Conservation (phyloP, 2,888 invertebrate species). For the Drosophila nr. perissopoda region DNA sequence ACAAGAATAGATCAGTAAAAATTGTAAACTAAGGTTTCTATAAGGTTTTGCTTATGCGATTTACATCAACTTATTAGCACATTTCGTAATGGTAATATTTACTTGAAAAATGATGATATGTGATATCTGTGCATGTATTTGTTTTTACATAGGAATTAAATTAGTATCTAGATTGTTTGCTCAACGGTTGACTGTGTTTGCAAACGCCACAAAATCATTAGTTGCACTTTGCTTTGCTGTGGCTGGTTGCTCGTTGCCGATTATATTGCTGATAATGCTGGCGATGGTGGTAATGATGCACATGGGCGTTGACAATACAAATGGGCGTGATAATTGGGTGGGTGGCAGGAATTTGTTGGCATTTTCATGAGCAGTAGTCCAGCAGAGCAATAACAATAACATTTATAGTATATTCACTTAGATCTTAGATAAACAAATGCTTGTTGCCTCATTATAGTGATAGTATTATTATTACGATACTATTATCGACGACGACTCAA, state of each 20-base stretch:
- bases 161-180: conserved; percentile 18
- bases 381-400: not conserved
- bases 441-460: not conserved
- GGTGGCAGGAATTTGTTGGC: not conserved
- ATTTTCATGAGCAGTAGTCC: not conserved
- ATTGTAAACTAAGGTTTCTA: not conserved
- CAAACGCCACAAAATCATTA: conserved; percentile 59
- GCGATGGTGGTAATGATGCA: conserved; percentile 11
- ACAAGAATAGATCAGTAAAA: not conserved
- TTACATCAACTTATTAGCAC: not conserved
- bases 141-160: not conserved
- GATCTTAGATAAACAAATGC: not conserved
- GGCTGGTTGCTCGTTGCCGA: conserved; percentile 14
- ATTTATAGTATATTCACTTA: not conserved
- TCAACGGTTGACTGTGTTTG: conserved; percentile 40
- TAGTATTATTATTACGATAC: not conserved
- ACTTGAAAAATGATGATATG: conserved; percentile 6
- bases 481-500: not conserved
- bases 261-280: conserved; percentile 23
- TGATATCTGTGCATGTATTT: not conserved
- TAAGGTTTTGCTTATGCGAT: not conserved
- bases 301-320: conserved; percentile 6
- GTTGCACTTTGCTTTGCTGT: conserved; percentile 18
- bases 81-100: conserved; percentile 16
- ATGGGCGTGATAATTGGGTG: not conserved